phyloP scores from a whole-genome alignment of 2,113 vertebrate genomes.

The Caretta caretta region DNA sequence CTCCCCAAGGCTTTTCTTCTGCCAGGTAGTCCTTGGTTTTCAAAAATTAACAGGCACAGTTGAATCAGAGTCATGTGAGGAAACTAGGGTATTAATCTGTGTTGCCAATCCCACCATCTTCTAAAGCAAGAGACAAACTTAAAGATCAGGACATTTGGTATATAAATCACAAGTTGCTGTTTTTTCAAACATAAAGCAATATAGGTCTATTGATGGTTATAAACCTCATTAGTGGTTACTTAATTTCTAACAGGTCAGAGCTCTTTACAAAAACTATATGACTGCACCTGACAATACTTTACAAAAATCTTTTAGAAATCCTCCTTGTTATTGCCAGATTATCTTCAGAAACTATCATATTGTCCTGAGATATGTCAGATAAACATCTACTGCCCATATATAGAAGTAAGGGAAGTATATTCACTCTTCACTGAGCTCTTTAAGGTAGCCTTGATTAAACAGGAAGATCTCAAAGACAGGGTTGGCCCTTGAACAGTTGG shows the following conservation, averaged over 20 bases:
- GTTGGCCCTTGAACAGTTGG: background rate
- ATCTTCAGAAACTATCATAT: background rate
- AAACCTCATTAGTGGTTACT: background rate
- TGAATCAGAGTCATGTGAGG: background rate
- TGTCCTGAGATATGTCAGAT: background rate
- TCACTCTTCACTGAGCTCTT: background rate
- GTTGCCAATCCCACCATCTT: no score
- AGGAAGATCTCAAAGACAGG: background rate
- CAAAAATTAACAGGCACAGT: background rate
- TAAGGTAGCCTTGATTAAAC: background rate
- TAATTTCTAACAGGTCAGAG: background rate
- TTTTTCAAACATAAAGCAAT: background rate
- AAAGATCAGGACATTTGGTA: background rate
- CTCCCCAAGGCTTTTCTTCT: no score
- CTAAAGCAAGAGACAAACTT: background rate
- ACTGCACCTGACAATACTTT: background rate
- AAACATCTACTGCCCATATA: background rate
- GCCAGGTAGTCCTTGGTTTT: background rate
- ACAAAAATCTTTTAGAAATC: background rate
- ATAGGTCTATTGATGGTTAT: background rate
- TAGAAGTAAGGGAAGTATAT: background rate
- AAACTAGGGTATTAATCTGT: background rate
- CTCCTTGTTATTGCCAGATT: background rate
- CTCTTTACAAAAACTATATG: background rate
- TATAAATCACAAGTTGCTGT: background rate